Percentiles rank a stretch among this genome's conserved stretches.
phyloP scores from a whole-genome alignment of 2,888 invertebrate genomes.

The Phrixothrix hirtus region DNA sequence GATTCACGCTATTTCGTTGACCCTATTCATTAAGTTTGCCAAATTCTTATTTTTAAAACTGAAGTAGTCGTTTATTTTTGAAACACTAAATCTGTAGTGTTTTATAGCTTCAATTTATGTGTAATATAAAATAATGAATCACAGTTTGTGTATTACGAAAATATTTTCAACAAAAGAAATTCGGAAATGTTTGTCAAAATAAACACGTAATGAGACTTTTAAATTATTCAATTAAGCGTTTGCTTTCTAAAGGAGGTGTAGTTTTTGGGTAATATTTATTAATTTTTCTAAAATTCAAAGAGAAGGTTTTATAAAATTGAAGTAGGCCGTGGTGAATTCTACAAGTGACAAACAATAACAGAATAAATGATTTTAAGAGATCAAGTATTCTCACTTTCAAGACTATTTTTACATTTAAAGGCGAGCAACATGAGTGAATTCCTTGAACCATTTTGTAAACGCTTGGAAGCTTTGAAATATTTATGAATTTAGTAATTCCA shows the following conservation, averaged over 20 bases:
- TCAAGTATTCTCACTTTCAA: conserved; percentile 13
- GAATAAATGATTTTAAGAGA: neutral
- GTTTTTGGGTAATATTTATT: too few species aligned
- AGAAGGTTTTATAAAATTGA: neutral
- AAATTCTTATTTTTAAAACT: neutral
- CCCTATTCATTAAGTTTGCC: neutral
- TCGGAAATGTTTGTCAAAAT: too few species aligned
- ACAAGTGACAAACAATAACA: conserved; percentile 1
- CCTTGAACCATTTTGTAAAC: conserved; percentile 23
- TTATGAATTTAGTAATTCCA: neutral
- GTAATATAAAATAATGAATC: too few species aligned
- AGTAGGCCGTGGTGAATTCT: neutral
- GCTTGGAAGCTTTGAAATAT: conserved; percentile 2
- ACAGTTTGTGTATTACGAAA: too few species aligned
- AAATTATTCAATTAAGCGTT: too few species aligned
- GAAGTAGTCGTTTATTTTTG: neutral
- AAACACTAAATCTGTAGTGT: too few species aligned
- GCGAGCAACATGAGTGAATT: conserved; percentile 21
- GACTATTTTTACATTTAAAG: conserved; percentile 24
- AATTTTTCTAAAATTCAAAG: too few species aligned
- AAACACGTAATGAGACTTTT: too few species aligned
- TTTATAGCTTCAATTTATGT: too few species aligned
- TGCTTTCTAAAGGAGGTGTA: too few species aligned
- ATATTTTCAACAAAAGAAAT: too few species aligned
- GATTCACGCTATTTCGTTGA: neutral